Evolutionary conservation across 1,140 invertebrate genomes (phyloP).

Genomic region (Teleogryllus occipitalis): DNA sequence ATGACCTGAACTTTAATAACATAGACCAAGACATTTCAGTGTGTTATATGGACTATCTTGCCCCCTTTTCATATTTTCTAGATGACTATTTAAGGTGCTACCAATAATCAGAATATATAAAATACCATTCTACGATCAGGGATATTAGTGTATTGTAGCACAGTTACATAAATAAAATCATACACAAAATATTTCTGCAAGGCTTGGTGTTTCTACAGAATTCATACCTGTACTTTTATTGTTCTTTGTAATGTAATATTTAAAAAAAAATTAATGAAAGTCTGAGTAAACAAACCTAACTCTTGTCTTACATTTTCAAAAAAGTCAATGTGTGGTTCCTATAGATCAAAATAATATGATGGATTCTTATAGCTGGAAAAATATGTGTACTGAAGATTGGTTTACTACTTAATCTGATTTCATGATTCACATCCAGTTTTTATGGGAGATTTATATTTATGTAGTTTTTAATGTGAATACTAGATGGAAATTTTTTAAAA

Average conservation of each 20-base stretch:
- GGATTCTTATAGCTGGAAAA: neutral
- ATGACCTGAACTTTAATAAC: neutral
- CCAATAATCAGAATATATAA: neutral
- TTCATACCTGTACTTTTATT: neutral
- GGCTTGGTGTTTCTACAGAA: neutral
- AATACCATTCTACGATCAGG: constrained; percentile 1
- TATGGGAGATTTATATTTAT: neutral
- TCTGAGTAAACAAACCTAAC: neutral
- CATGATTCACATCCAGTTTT: neutral
- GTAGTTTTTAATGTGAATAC: neutral
- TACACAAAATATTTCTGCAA: neutral
- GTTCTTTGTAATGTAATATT: neutral
- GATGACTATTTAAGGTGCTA: neutral
- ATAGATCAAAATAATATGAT: neutral
- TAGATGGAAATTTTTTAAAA: neutral
- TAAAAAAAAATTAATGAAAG: neutral
- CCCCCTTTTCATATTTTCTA: neutral
- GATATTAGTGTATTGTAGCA: neutral
- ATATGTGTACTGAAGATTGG: neutral
- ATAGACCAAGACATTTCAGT: neutral
- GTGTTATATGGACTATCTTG: neutral
- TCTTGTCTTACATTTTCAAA: neutral
- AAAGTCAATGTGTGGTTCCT: neutral
- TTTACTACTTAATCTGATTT: neutral
- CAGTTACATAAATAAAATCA: neutral